Evolutionary conservation across 2,797 vertebrate species (phyloP), one percentile per base, ranked within the genome.

Genomic region (Brachymystax lenok): DNA sequence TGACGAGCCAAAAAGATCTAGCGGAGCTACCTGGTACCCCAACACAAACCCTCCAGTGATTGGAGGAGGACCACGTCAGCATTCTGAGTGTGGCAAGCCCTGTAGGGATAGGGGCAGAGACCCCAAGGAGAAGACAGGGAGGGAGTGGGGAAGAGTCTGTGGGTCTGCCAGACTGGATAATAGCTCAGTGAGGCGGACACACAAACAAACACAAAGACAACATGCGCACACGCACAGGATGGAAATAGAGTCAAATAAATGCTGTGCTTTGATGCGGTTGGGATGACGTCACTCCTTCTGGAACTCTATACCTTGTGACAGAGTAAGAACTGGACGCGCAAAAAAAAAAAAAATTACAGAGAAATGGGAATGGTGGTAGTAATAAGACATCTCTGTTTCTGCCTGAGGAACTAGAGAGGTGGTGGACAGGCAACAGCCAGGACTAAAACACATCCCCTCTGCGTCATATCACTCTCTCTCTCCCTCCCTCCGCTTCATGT

Each of bases 31-130:
- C 40, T 40, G 40, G 19, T n/a, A 28, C 27, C 63, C 4, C 4
- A 66, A 66, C 27, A 30, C 12, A 27, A 66, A 27, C 63, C 24
- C 27, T 66, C 27, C 14, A 14, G 27, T 66, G 63, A 85, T 82
- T 75, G 71, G 86, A 81, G 79, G 83, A 80, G 63, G 73, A 79
- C 76, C 69, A 71, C 74, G 88, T 77, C 80, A 86, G 77, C 80
- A 74, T 74, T 64, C 35, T 35, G n/a, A 5, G n/a, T 19, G n/a
- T 64, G 61, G 61, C 61, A 64, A 12, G 61, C 63, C 10, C 17
- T 19, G n/a, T 12, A 27, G 13, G 24, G 54, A n/a, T 19, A 17
- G 5, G 17, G 54, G 19, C 17, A 59, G 52, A 54, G 52, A 54
- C 52, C 52, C 52, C 2, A 19, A 54, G 16, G 52, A 54, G 52